These are phyloP conservation scores for Odontesthes bonariensis DNA, from an alignment of 2,113 vertebrate genomes.

Conservation along the genomic window DNA sequence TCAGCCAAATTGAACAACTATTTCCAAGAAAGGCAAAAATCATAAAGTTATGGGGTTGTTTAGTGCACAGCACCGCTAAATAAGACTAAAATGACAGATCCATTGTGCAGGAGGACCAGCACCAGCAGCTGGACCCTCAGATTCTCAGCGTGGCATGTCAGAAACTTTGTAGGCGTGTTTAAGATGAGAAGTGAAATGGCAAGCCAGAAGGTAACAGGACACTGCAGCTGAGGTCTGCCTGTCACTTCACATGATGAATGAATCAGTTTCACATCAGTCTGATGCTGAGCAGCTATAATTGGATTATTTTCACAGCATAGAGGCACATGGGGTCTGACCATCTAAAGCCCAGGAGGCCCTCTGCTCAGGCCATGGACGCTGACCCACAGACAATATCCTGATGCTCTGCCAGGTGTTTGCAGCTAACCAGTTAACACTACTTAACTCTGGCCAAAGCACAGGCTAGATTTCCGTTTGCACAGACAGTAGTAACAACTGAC, in stretches of 20 bases:
- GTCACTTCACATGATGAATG: conserved; percentile 83
- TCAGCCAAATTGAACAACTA: background rate
- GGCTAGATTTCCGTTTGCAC: background rate
- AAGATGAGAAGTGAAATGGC: conserved; percentile 12
- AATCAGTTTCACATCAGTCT: conserved; percentile 81
- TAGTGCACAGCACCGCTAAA: too few relatives aligned
- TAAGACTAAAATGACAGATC: too few relatives aligned
- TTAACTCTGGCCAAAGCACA: background rate
- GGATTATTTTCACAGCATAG: conserved; percentile 81
- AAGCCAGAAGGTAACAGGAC: conserved; percentile 31
- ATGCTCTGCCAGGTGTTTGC: conserved; percentile 53
- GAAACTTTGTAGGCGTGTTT: conserved; percentile 55
- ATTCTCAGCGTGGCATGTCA: conserved; percentile 44
- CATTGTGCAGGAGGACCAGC: background rate
- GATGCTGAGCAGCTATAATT: conserved; percentile 78
- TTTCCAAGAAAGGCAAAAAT: background rate
- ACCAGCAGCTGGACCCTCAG: conserved; percentile 48
- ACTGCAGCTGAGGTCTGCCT: conserved; percentile 44
- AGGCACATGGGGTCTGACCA: conserved; percentile 70
- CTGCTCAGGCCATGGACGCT: conserved; percentile 57
- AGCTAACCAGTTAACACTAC: conserved; percentile 44
- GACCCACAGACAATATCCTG: conserved; percentile 64
- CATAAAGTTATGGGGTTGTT: background rate
- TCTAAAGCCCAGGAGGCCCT: conserved; percentile 70
- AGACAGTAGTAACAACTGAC: background rate